These are phyloP conservation scores for Xyrichtys novacula DNA, from an alignment of 2,797 vertebrate species.

Conservation along the genomic window DNA sequence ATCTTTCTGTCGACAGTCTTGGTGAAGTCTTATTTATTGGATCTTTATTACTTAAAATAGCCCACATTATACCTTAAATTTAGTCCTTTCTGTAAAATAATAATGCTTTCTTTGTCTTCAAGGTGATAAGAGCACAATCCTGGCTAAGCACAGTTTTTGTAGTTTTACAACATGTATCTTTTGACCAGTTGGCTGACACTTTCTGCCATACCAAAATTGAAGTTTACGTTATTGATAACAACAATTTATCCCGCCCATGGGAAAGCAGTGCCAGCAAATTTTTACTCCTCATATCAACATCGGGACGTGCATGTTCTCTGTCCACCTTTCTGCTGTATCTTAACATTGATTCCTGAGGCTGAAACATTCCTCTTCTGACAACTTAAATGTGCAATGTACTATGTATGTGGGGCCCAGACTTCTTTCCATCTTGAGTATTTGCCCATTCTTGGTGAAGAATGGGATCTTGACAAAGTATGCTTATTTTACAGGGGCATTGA, in stretches of 20 bases:
- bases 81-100: no score
- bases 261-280: constrained; percentile 41
- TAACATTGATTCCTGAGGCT: constrained; percentile 38
- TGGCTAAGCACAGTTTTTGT: not conserved
- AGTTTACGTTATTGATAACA: constrained; percentile 32
- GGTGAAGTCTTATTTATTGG: constrained; percentile 36
- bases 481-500: constrained; percentile 39
- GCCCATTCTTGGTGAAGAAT: not conserved
- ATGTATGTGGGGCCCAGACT: constrained; percentile 35
- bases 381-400: constrained; percentile 60
- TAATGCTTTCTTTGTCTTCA: constrained; percentile 16
- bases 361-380: constrained; percentile 64
- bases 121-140: constrained; percentile 21
- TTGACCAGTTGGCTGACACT: constrained; percentile 14
- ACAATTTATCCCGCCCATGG: constrained; percentile 10
- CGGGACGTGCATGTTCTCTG: constrained; percentile 32
- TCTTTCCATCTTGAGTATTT: constrained; percentile 36
- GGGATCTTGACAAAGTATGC: constrained; percentile 20
- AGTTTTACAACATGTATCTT: constrained; percentile 19
- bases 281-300: constrained; percentile 48
- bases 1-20: constrained; percentile 4
- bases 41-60: constrained; percentile 17
- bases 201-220: constrained; percentile 31
- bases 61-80: constrained; percentile 17
- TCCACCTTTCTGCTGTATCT: constrained; percentile 27